These are phyloP conservation scores for Myotis planiceps DNA, from an alignment of 2,797 vertebrate species.

Conservation along the genomic window DNA sequence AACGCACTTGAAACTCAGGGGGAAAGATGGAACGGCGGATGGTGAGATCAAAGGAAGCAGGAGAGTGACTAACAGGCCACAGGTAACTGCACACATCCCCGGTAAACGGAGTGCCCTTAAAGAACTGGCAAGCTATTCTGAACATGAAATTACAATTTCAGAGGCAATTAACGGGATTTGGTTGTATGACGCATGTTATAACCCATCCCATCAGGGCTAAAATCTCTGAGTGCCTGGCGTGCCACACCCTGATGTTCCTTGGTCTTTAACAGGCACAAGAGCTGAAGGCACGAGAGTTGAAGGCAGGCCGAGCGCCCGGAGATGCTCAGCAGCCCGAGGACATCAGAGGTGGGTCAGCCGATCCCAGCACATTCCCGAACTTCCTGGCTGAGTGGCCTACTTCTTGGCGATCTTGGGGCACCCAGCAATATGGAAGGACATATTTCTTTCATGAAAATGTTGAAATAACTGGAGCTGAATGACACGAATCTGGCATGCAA, in stretches of 20 bases:
- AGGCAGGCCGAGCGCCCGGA: not conserved
- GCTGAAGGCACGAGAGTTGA: not conserved
- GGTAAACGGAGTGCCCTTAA: not conserved
- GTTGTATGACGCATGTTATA: conserved; percentile 50
- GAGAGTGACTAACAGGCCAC: not conserved
- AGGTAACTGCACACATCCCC: not conserved
- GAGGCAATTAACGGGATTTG: conserved; percentile 15
- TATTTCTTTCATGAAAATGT: not conserved
- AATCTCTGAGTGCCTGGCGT: not conserved
- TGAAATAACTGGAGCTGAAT: not conserved
- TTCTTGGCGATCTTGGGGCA: not conserved
- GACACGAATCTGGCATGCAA: not conserved
- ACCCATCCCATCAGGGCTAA: not conserved
- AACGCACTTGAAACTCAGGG: not conserved
- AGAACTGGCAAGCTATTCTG: not conserved
- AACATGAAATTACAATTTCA: conserved; percentile 46
- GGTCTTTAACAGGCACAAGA: not conserved
- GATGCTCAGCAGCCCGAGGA: not conserved
- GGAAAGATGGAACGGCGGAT: too few relatives aligned
- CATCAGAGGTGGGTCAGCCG: fast-evolving
- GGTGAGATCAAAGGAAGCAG: not conserved
- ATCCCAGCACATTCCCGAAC: not conserved
- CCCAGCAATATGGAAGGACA: not conserved
- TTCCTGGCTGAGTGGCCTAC: not conserved
- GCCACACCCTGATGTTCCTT: not conserved